Base-by-base conservation (phyloP, 1,140 invertebrate genomes). In the Andrena cerasifolii region DNA sequence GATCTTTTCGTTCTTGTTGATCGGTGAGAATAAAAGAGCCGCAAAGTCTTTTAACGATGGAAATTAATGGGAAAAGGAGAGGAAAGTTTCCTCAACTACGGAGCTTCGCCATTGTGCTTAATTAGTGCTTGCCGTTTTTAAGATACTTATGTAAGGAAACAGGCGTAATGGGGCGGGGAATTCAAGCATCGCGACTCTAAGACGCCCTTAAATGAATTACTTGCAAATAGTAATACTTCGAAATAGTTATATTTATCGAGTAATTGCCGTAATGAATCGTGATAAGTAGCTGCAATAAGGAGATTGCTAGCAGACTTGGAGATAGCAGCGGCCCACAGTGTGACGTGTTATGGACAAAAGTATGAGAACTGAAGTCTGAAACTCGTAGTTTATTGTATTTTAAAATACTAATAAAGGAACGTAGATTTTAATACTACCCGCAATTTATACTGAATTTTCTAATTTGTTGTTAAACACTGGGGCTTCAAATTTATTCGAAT, bases 51-150 rank as follows among this genome's bases (percentile, higher is more conserved):
- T 8, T 1, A 36, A 7, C 3, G 10, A 26, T 16, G 12, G 2
- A 43, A 31, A 18, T 24, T 47, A 8, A 54, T 40, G 31, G 26
- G 14, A 31, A 7, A 1, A 36, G 16, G 16, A 68, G 14, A 3
- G 8, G 16, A 8, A 56, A 7, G 31, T 36, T 24, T 18, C 10
- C 10, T 18, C 12, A 18, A 24, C 47, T 31, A 36, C 3, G 67
- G 58, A 45, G 33, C 40, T 51, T 51, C 40, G 3, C 12, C 33
- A 33, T 40, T 12, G 40, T 28, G 31, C 61, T 54, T 53, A 78
- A 83, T 47, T 26, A 21, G 53, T 28, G 28, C 28, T 28, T 14
- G 43, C 14, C 47, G 51, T 74, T 65, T 67, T 67, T 54, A 56
- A 53, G 26, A 58, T 36, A 5, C 21, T 68, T 49, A 67, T 67